phyloP scores from a whole-genome alignment of 2,888 invertebrate species.

The Alloscopus bannaensis region DNA sequence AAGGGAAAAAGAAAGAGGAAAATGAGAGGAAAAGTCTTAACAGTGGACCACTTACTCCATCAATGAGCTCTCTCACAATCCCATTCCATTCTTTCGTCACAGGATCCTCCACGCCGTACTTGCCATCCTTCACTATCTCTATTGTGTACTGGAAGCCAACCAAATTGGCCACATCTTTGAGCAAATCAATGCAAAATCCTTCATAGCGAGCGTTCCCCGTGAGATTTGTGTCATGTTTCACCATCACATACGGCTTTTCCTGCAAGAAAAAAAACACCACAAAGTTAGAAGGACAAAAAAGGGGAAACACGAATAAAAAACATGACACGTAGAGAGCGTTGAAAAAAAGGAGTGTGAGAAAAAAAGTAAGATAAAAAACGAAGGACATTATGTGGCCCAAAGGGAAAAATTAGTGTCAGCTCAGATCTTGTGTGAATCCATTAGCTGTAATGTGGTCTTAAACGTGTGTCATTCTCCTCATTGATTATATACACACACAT shows the following conservation, averaged over 20 bases:
- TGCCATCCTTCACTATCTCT: constrained; percentile 88
- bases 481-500: constrained; percentile 31
- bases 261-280: constrained; percentile 75
- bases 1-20: neutral
- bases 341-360: constrained; percentile 26
- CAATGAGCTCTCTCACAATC: constrained; percentile 88
- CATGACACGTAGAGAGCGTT: neutral
- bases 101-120: constrained; percentile 92
- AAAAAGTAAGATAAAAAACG: constrained; percentile 26
- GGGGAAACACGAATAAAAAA: constrained; percentile 28
- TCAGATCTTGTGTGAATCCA: constrained; percentile 55
- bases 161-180: constrained; percentile 87
- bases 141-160: constrained; percentile 93
- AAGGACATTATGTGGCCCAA: constrained; percentile 17
- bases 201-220: constrained; percentile 92
- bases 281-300: constrained; percentile 4
- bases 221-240: constrained; percentile 87
- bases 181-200: constrained; percentile 93
- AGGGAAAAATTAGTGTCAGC: constrained; percentile 59
- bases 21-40: constrained; percentile 38
- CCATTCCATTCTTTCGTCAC: constrained; percentile 94
- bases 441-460: constrained; percentile 52
- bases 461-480: constrained; percentile 47
- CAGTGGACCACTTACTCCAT: constrained; percentile 68
- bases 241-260: constrained; percentile 95